Evolutionary conservation across 1,140 invertebrate species (phyloP).

Genomic region (Scaptomyza hsui): DNA sequence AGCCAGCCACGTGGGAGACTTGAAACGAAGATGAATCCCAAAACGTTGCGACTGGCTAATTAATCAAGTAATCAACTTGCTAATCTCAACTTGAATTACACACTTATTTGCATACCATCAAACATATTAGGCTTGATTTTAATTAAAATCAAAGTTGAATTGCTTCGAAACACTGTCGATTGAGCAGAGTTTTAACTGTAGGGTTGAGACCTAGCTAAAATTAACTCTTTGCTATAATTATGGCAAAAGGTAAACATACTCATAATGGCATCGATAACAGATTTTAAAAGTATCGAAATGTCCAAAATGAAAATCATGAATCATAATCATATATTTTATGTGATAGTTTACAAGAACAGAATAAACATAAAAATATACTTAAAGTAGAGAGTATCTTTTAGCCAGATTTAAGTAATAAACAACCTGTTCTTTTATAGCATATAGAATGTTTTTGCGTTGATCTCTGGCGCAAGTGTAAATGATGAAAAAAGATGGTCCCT

Average conservation of each 20-base stretch:
- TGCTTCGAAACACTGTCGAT: neutral
- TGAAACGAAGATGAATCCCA: constrained; percentile 16
- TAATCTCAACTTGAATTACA: constrained; percentile 12
- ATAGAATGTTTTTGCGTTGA: neutral
- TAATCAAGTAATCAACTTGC: constrained; percentile 32
- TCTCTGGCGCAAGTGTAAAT: neutral
- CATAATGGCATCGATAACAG: too few relatives aligned
- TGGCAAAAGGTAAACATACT: too few relatives aligned
- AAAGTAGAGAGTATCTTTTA: neutral
- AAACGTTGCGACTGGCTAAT: constrained; percentile 25
- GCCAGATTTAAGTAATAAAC: neutral
- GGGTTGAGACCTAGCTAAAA: too few relatives aligned
- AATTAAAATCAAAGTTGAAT: neutral
- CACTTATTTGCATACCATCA: neutral
- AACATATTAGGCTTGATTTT: neutral
- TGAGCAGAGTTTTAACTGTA: too few relatives aligned
- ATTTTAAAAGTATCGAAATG: too few relatives aligned
- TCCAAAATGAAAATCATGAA: neutral
- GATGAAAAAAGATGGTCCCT: neutral
- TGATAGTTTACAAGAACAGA: too few relatives aligned
- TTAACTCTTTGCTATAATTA: too few relatives aligned
- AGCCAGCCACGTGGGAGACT: constrained; percentile 5
- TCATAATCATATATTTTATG: neutral
- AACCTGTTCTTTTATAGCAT: neutral
- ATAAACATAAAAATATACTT: too few relatives aligned